These are phyloP conservation scores for Diachasma alloeum DNA, from an alignment of 1,140 invertebrate genomes.

Conservation along the genomic window DNA sequence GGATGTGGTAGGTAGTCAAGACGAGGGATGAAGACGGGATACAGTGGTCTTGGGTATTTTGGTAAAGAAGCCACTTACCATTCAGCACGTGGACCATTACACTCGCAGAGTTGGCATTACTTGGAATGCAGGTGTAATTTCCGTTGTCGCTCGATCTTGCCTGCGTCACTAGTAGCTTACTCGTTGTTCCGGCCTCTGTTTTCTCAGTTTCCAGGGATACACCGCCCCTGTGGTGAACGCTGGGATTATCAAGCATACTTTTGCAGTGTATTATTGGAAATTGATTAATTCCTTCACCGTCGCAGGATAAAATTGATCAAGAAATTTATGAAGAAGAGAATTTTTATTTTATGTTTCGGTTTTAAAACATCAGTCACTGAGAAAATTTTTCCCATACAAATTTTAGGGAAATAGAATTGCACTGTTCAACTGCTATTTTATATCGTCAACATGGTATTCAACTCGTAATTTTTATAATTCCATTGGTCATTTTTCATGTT, in stretches of 20 bases:
- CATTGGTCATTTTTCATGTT: too few relatives aligned
- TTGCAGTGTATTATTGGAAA: constrained; percentile 21
- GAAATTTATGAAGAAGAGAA: too few relatives aligned
- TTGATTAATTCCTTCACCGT: background rate
- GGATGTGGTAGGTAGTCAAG: background rate
- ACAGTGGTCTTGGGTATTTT: background rate
- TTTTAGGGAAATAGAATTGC: too few relatives aligned
- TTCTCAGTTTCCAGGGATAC: constrained; percentile 92
- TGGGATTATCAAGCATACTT: constrained; percentile 61
- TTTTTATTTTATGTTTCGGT: too few relatives aligned
- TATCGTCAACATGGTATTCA: too few relatives aligned
- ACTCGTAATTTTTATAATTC: too few relatives aligned
- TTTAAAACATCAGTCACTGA: too few relatives aligned
- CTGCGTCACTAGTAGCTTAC: constrained; percentile 87
- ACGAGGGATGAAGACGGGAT: background rate
- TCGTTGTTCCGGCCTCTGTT: constrained; percentile 86
- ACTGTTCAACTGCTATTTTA: too few relatives aligned
- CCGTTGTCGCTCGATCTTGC: constrained; percentile 86
- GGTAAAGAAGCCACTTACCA: constrained; percentile 69
- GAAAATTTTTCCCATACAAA: too few relatives aligned
- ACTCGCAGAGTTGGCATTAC: constrained; percentile 86
- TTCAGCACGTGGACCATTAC: constrained; percentile 90
- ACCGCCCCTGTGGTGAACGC: constrained; percentile 70
- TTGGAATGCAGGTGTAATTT: constrained; percentile 88
- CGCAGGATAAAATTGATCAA: too few relatives aligned